Base-by-base conservation (phyloP, 2,113 vertebrate species). In the Reinhardtius hippoglossoides region DNA sequence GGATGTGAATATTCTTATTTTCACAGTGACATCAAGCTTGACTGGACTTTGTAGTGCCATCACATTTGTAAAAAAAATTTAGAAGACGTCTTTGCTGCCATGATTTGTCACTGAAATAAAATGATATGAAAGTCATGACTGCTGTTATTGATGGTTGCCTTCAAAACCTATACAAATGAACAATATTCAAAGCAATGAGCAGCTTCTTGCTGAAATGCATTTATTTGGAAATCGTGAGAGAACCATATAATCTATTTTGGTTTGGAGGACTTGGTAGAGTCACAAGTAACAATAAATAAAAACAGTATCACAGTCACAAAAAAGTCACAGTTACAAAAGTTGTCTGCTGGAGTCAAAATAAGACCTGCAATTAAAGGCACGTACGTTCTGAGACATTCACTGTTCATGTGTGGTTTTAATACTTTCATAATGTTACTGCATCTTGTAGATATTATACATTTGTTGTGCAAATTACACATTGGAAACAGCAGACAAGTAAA, bases 201-300 rank as follows among this genome's bases (percentile, higher is more conserved):
- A 54, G 9, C 8, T 18, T 76, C 12, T 82, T 83, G 67, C 59
- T 79, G 74, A 74, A 80, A 82, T 81, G 80, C 59, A 77, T 91
- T 93, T 91, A 91, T 91, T 91, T 82, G 73, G 84, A 83, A 87
- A 87, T 60, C 48, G 13, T 80, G 66, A 80, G 64, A 71, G 31
- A 87, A 84, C 44, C 67, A 72, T 31, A 21, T 50, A 48, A 66
- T 31, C 76, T 81, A 74, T 85, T 82, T 84, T 87, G 82, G 80
- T 85, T 85, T 54, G 52, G 40, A 64, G 69, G 81, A 77, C 65
- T 78, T 82, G 68, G 68, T 15, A 40, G 31, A 71, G 65, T 71
- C 66, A 78, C 59, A 82, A 74, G 72, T 62, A 76, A 87, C 61
- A 93, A 93, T 92, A 92, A 92, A 92, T 92, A 79, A 88, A 85